These are phyloP conservation scores for Lagopus leucura DNA, from an alignment of 2,113 vertebrate genomes.

Conservation along the genomic window DNA sequence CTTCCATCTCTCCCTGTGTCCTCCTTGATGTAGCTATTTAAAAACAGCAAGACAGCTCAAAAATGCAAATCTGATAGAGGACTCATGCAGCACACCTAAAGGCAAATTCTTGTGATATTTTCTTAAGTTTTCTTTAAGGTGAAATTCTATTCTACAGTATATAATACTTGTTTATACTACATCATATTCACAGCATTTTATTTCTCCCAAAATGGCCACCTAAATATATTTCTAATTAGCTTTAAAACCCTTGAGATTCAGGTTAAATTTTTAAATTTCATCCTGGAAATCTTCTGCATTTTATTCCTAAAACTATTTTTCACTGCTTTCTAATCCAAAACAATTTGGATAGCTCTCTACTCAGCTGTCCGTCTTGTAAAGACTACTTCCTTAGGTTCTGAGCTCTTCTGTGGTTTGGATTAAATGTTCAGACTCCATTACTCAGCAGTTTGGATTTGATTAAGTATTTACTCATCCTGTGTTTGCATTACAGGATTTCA, in stretches of 20 bases:
- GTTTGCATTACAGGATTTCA: neutral
- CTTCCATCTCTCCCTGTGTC: neutral
- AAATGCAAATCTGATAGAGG: neutral
- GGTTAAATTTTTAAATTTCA: neutral
- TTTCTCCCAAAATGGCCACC: neutral
- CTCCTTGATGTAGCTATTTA: neutral
- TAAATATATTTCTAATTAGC: neutral
- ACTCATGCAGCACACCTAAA: neutral
- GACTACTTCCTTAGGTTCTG: neutral
- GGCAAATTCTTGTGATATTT: neutral
- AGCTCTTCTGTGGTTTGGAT: neutral
- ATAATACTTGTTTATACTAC: neutral
- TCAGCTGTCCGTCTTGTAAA: rapidly evolving
- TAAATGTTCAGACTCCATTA: neutral
- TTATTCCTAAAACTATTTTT: neutral
- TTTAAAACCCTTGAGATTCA: neutral
- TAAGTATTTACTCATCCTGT: neutral
- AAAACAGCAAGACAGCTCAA: neutral
- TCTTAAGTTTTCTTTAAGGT: neutral
- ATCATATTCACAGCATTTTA: neutral
- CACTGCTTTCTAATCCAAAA: neutral
- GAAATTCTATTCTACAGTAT: neutral
- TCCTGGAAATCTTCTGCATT: neutral
- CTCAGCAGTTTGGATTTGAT: neutral
- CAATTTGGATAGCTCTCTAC: neutral